Evolutionary conservation across 2,888 invertebrate genomes (phyloP).

Genomic region (Chrysolina oricalcia): DNA sequence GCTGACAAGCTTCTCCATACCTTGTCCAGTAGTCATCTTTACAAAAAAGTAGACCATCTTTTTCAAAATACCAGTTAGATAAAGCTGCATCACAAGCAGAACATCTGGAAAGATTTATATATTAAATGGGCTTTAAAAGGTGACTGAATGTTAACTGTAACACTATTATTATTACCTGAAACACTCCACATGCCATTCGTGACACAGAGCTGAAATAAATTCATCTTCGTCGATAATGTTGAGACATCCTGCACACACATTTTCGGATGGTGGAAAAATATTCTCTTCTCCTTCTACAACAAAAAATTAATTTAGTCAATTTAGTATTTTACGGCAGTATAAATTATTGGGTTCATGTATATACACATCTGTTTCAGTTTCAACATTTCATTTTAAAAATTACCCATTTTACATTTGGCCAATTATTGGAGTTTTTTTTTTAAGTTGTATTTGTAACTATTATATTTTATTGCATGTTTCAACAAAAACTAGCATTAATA

Average conservation of each 20-base stretch:
- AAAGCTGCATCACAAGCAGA: constrained; percentile 90
- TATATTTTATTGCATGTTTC: no score
- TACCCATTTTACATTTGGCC: no score
- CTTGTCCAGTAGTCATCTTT: constrained; percentile 91
- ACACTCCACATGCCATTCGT: constrained; percentile 93
- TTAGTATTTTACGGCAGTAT: neutral
- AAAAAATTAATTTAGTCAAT: constrained; percentile 9
- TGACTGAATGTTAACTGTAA: neutral
- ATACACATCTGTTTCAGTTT: no score
- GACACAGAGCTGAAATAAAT: constrained; percentile 85
- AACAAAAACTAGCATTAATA: no score
- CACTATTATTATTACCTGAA: constrained; percentile 77
- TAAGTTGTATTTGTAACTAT: no score
- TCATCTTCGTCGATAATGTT: constrained; percentile 85
- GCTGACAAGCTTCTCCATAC: constrained; percentile 92
- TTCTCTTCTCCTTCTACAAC: constrained; percentile 43
- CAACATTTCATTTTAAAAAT: no score
- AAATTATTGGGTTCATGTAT: no score
- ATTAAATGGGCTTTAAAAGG: no score
- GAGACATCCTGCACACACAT: constrained; percentile 81
- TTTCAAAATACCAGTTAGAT: constrained; percentile 95
- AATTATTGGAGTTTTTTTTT: no score
- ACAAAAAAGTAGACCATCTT: constrained; percentile 90
- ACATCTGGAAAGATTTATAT: constrained; percentile 77
- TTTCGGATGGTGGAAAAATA: constrained; percentile 44